phyloP scores from a whole-genome alignment of 2,113 vertebrate species.

The Polyodon spathula region DNA sequence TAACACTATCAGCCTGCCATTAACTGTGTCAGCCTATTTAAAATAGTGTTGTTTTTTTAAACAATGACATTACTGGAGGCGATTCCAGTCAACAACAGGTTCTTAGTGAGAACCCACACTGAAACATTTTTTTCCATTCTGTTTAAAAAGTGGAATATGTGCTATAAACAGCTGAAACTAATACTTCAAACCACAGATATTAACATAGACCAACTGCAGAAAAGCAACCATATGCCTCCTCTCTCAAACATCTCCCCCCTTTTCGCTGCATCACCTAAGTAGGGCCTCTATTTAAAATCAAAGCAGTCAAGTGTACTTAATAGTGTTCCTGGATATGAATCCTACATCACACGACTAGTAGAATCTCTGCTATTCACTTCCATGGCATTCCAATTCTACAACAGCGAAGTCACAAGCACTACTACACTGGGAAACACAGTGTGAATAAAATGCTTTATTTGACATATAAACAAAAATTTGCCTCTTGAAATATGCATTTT shows the following conservation, averaged over 20 bases:
- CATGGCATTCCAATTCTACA: no score
- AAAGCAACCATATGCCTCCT: slow-evolving; percentile 2
- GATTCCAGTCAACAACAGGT: slow-evolving; percentile 2
- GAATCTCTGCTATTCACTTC: no score
- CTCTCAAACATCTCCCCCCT: slow-evolving; percentile 8
- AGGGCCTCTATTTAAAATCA: neutral
- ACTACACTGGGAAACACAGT: no score
- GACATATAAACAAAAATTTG: no score
- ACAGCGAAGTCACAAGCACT: no score
- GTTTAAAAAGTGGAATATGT: slow-evolving; percentile 5
- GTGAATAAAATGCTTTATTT: no score
- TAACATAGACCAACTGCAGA: slow-evolving; percentile 10
- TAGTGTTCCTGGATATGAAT: no score
- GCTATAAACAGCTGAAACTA: slow-evolving; percentile 23
- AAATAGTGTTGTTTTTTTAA: slow-evolving; percentile 8
- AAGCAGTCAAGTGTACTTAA: no score
- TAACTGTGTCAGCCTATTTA: slow-evolving; percentile 35
- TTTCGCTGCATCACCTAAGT: neutral
- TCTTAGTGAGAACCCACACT: slow-evolving; percentile 16
- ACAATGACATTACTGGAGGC: slow-evolving; percentile 19
- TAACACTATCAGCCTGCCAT: slow-evolving; percentile 42
- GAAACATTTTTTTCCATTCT: slow-evolving; percentile 17
- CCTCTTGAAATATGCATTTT: no score
- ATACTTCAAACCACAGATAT: slow-evolving; percentile 19
- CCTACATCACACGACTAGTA: no score